Conservation (phyloP, 2,797 vertebrate species). For the Xenopus petersii region DNA sequence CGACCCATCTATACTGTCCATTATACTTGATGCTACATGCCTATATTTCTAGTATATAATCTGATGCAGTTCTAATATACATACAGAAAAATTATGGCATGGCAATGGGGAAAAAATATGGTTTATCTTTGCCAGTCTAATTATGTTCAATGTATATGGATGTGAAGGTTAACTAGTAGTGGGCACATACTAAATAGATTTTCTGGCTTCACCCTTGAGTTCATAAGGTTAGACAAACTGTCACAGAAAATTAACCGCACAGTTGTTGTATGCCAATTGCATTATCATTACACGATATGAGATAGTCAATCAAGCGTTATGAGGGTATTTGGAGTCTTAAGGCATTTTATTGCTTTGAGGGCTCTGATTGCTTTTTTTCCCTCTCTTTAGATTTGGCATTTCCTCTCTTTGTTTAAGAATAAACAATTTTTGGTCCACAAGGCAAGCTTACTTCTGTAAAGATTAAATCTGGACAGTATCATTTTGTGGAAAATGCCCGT, state of each 20-base stretch:
- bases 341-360: constrained; percentile 55
- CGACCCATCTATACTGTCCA: no score
- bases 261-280: constrained; percentile 68
- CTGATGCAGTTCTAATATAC: no score
- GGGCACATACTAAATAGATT: no score
- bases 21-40: no score
- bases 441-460: constrained; percentile 56
- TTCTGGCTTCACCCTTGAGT: constrained; percentile 59
- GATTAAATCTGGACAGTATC: constrained; percentile 64
- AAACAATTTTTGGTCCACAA: constrained; percentile 57
- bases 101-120: no score
- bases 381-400: constrained; percentile 56
- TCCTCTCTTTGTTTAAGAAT: constrained; percentile 57
- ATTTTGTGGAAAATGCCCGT: constrained; percentile 65
- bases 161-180: no score
- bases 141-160: no score
- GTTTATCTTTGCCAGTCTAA: no score
- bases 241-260: constrained; percentile 65
- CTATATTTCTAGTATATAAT: no score
- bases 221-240: constrained; percentile 84
- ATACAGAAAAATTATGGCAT: no score
- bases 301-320: constrained; percentile 58
- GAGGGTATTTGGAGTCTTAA: constrained; percentile 57
- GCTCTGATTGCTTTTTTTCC: constrained; percentile 41
- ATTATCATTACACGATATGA: constrained; percentile 68